Percentiles rank a stretch among this genome's conserved stretches.
Conservation (phyloP, 35 echinoderm and acorn worm species). For the Lytechinus variegatus region DNA sequence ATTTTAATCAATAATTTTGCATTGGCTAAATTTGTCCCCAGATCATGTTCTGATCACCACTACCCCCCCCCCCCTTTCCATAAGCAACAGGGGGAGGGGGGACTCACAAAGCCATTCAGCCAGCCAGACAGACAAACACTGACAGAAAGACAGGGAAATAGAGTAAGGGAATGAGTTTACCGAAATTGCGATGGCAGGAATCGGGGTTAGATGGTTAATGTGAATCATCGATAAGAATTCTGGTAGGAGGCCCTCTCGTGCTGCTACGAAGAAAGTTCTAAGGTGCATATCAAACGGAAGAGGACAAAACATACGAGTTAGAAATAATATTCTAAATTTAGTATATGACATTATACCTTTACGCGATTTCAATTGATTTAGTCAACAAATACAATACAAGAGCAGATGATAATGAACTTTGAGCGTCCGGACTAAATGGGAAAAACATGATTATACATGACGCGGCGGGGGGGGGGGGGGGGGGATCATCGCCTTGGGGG, state of each 20-base stretch:
- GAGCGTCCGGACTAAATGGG: no score
- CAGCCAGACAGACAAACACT: background rate
- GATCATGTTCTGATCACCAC: background rate
- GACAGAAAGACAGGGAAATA: background rate
- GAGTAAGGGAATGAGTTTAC: background rate
- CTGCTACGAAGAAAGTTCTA: conserved; percentile 79
- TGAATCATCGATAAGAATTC: conserved; percentile 76
- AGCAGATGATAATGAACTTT: no score
- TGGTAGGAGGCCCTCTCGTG: conserved; percentile 76
- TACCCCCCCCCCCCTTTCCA: no score
- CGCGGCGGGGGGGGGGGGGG: no score
- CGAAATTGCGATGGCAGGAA: conserved; percentile 68
- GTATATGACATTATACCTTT: no score
- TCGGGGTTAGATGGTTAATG: conserved; percentile 59
- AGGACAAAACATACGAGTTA: background rate
- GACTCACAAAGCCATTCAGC: no score
- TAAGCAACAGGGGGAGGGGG: no score
- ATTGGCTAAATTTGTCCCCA: no score
- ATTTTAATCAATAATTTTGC: background rate
- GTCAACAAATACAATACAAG: no score
- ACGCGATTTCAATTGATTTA: no score
- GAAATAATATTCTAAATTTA: background rate
- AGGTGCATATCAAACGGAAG: background rate
- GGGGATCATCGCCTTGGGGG: no score
- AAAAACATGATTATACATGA: no score